These are phyloP conservation scores for Acipenser oxyrinchus DNA, from an alignment of 2,797 vertebrate genomes.

Conservation along the genomic window DNA sequence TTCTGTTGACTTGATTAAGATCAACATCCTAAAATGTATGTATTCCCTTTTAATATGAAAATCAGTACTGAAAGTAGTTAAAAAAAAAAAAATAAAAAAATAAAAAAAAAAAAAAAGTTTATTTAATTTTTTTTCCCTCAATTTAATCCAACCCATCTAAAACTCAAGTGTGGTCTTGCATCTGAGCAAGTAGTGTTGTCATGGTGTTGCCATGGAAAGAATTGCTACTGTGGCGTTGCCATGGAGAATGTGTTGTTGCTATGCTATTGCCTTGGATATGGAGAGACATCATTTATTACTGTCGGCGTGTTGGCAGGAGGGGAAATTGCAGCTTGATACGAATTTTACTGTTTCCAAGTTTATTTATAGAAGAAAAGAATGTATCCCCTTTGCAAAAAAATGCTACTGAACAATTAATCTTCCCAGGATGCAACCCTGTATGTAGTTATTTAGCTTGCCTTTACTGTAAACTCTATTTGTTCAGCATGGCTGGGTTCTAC, in stretches of 20 bases:
- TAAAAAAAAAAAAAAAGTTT: too few relatives aligned
- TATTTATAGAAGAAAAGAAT: slow-evolving; percentile 16
- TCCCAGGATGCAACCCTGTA: neutral
- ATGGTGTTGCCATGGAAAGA: slow-evolving; percentile 29
- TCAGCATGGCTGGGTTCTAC: too few relatives aligned
- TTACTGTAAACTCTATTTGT: too few relatives aligned
- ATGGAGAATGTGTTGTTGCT: slow-evolving; percentile 58
- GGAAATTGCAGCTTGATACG: neutral
- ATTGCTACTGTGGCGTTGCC: slow-evolving; percentile 46
- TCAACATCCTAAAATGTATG: too few relatives aligned
- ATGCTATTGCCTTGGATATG: slow-evolving; percentile 48
- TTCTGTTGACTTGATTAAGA: too few relatives aligned
- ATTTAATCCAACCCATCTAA: neutral
- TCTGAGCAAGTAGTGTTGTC: slow-evolving; percentile 22
- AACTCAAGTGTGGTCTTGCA: neutral
- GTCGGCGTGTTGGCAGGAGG: slow-evolving; percentile 36
- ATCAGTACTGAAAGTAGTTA: too few relatives aligned
- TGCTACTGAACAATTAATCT: neutral
- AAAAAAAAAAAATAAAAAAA: too few relatives aligned
- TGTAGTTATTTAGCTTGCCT: too few relatives aligned
- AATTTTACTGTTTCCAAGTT: slow-evolving; percentile 10
- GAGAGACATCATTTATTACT: slow-evolving; percentile 64
- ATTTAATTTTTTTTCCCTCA: neutral
- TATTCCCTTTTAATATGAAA: too few relatives aligned
- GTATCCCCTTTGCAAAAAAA: neutral